A percentile compares a stretch with the other conserved stretches of the same genome.
Conservation (phyloP, 92 coral and sea anemone genomes). For the Porites cylindrica region DNA sequence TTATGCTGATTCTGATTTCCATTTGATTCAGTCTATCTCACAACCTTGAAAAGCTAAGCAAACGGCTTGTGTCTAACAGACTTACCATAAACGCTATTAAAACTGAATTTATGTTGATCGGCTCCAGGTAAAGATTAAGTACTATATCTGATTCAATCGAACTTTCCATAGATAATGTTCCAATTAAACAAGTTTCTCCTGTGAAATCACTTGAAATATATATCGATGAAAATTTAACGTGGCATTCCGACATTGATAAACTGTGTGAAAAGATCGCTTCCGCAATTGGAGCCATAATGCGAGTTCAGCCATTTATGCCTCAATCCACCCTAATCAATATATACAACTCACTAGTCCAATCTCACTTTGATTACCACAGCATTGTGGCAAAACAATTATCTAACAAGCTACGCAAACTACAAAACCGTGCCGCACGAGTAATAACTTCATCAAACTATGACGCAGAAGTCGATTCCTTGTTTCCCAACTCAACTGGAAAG, state of each 20-base stretch:
- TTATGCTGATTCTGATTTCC: neutral
- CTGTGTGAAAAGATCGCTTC: conserved; percentile 23
- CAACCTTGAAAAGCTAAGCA: conserved; percentile 1
- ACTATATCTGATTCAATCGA: no score
- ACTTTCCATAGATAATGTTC: no score
- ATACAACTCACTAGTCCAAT: conserved; percentile 2
- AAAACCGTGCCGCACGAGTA: no score
- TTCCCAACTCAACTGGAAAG: no score
- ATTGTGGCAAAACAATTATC: no score
- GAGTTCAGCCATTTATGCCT: conserved; percentile 3
- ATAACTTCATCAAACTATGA: no score
- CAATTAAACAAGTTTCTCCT: no score
- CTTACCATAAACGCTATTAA: neutral
- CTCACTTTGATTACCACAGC: conserved; percentile 22
- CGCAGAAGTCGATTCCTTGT: no score
- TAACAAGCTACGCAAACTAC: no score
- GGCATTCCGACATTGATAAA: conserved; percentile 14
- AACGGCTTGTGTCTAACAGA: neutral
- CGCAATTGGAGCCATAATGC: conserved; percentile 1
- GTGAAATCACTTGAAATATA: neutral
- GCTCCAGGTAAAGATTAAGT: no score
- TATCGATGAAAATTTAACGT: conserved; percentile 12
- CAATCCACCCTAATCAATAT: neutral
- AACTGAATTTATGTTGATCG: no score
- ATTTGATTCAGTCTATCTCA: conserved; percentile 7